phyloP scores from a whole-genome alignment of 2,888 invertebrate genomes.

The Noctua pronuba region DNA sequence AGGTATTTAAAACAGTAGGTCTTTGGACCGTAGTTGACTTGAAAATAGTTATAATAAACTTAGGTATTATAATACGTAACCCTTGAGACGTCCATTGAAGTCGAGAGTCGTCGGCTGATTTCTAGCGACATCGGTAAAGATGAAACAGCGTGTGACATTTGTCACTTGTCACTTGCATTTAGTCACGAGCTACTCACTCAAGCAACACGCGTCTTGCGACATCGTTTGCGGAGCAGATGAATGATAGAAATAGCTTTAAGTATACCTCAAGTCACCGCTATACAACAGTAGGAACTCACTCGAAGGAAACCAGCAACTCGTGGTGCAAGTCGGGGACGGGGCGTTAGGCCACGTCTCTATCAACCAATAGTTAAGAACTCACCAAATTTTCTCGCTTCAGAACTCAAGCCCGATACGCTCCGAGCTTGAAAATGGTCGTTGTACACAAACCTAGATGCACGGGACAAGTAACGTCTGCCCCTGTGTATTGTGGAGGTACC shows the following conservation, averaged over 20 bases:
- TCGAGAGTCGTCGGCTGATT: not conserved
- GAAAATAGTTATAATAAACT: too few relatives aligned
- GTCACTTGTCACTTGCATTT: too few relatives aligned
- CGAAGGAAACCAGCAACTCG: not conserved
- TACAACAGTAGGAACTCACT: not conserved
- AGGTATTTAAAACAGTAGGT: too few relatives aligned
- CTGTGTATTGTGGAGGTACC: constrained; percentile 81
- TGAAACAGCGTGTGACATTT: not conserved
- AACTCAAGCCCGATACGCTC: constrained; percentile 71
- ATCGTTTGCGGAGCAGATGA: not conserved
- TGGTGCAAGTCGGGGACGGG: not conserved
- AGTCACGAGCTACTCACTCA: not conserved
- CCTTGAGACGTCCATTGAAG: not conserved
- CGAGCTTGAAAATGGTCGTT: constrained; percentile 84
- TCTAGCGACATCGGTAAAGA: not conserved
- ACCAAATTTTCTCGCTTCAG: constrained; percentile 86
- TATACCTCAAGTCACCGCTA: not conserved
- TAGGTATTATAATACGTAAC: too few relatives aligned
- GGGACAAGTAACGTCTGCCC: constrained; percentile 74
- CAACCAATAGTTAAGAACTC: constrained; percentile 71
- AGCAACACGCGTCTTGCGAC: not conserved
- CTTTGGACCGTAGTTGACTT: too few relatives aligned
- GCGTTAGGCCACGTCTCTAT: not conserved
- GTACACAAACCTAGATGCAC: constrained; percentile 80
- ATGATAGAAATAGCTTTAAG: not conserved